Evolutionary conservation across 2,113 vertebrate genomes (phyloP).

Genomic region (Empidonax alnorum): DNA sequence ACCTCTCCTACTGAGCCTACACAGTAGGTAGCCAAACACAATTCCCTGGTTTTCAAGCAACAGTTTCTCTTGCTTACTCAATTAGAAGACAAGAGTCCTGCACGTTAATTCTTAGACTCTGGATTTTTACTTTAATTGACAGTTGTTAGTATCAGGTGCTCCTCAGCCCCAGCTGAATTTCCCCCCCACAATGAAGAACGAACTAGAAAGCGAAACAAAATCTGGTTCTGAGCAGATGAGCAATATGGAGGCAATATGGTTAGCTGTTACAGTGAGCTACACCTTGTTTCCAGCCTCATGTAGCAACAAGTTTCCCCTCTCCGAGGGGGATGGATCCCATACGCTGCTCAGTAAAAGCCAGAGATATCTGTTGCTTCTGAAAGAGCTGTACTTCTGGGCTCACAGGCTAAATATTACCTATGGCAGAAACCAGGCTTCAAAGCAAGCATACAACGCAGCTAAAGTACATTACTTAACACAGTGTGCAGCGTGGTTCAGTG

Average conservation of each 20-base stretch:
- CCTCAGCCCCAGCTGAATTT: neutral
- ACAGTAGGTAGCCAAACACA: neutral
- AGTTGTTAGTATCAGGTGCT: neutral
- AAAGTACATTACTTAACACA: slow-evolving; percentile 21
- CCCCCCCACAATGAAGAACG: neutral
- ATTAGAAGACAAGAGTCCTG: neutral
- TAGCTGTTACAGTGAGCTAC: neutral
- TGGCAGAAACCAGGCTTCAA: neutral
- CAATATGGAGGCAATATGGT: neutral
- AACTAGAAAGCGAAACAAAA: neutral
- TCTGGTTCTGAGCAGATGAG: neutral
- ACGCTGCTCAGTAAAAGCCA: neutral
- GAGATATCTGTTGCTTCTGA: neutral
- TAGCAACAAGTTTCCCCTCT: neutral
- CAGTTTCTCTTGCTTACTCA: neutral
- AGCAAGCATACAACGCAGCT: neutral
- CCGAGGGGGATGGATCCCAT: neutral
- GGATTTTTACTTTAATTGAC: neutral
- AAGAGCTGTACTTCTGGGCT: neutral
- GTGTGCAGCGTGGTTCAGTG: neutral
- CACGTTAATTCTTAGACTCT: neutral
- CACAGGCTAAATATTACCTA: neutral
- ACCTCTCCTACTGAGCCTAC: neutral
- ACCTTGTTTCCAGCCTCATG: neutral
- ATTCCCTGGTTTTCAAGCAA: neutral